Evolutionary conservation across 2,113 vertebrate species (phyloP).

Genomic region (Ia io): DNA sequence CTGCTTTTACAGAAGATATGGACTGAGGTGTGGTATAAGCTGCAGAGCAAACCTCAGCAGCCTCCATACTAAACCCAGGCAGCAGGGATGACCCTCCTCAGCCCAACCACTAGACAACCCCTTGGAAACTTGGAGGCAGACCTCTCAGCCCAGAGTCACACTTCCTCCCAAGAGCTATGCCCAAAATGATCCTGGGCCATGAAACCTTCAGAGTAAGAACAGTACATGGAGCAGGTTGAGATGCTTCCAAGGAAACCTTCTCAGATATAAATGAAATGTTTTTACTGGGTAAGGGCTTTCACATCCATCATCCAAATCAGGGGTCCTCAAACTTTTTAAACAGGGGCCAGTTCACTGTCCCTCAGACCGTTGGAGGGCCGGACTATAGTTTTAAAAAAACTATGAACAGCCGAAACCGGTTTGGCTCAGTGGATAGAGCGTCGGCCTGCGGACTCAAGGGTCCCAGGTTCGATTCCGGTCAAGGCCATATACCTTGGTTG

Average conservation of each 20-base stretch:
- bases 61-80: not conserved
- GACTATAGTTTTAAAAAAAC: too few species aligned
- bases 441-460: too few species aligned
- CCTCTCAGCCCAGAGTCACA: not conserved
- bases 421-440: too few species aligned
- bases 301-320: not conserved
- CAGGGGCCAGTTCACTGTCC: too few species aligned
- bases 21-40: not conserved
- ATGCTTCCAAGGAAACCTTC: conserved; percentile 12
- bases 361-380: too few species aligned
- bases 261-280: conserved; percentile 24
- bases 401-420: too few species aligned
- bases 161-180: not conserved
- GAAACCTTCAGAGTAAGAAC: conserved; percentile 31
- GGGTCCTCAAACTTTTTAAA: too few species aligned
- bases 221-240: not conserved
- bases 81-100: not conserved
- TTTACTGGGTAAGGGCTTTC: conserved; percentile 26
- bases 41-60: not conserved
- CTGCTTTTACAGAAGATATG: not conserved
- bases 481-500: too few species aligned
- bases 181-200: not conserved
- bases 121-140: not conserved
- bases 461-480: too few species aligned
- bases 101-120: not conserved